Base-by-base conservation (phyloP, 2,797 vertebrate species). In the Parambassis ranga region DNA sequence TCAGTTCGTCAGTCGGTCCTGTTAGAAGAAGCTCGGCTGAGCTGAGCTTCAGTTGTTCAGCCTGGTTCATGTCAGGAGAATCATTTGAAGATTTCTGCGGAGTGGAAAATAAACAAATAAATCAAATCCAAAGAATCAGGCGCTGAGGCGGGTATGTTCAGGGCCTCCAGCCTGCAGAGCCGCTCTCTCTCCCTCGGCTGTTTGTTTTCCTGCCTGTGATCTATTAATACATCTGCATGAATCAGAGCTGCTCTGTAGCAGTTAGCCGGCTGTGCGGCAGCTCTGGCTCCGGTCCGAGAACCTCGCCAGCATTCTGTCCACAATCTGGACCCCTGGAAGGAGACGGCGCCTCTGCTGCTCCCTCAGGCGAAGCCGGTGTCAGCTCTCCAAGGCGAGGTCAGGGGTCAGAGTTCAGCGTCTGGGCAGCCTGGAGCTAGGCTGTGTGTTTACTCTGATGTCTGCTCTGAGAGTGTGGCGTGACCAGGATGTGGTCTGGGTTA, bases 141-240 rank as follows among this genome's bases (percentile, higher is more conserved):
- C n/a, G n/a, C n/a, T n/a, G n/a, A 59, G 56, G 60, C 36, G 5
- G 27, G 41, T 33, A 23, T 57, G 59, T n/a, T n/a, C 18, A 57
- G 27, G 59, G 22, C 67, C 65, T 47, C 52, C 6, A 15, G 43
- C 27, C 38, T 60, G 39, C 67, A 20, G 44, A 42, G 57, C 3
- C 48, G 52, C 59, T 65, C 61, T 1, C 59, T 74, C 53, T 50
- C 5, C 27, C 36, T 65, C 53, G 2, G 0, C 75, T 76, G 58
- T 76, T 75, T 70, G 63, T 72, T 68, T 56, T 46, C 51, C 79
- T 42, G 76, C 76, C 68, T 75, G 28, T 73, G 71, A 82, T 82
- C 79, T 82, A 84, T 80, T 80, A 82, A 84, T 84, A 84, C 74
- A 66, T 75, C 46, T 74, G 72, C 69, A 85, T 76, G 31, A 67